Evolutionary conservation across 2,888 invertebrate genomes (phyloP), one percentile per base, ranked within the genome.

Genomic region (Muschampia plurimacula): DNA sequence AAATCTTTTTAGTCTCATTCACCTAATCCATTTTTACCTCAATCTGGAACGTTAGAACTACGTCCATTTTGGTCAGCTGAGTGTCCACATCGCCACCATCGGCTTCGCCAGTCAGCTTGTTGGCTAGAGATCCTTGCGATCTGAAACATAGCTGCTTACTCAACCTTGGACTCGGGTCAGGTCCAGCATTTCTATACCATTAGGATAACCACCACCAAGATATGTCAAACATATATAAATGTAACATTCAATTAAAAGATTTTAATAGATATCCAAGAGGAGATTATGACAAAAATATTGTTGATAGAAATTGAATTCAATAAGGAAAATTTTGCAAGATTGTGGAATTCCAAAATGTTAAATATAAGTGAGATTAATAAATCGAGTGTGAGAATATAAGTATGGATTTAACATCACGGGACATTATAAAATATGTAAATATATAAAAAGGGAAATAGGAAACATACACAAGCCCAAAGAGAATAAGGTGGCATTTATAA

Each of bases 21-120:
- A 62, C n/a, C n/a, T n/a, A 13, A 5, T n/a, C 39, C 62, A 15
- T 39, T 77, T 76, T 95, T 95, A 98, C 98, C 97, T 99, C 99
- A 80, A 99, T 96, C 90, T 98, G 98, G 95, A 99, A 99, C 76
- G 98, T 98, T 81, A 99, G 96, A 72, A 99, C 99, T 81, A 99
- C 99, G 95, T 99, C 99, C 95, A 99, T 96, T 96, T 99, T 99
- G 78, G 99, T 99, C 76, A 99, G 96, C 85, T 98, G 98, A 66
- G 99, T 97, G 91, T 99, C 99, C 82, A 97, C 97, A 89, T 99
- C 99, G 71, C 99, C 99, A 65, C 98, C 97, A 89, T 99, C 99
- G 67, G 98, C 98, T 78, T 98, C 98, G 84, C 99, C 99, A 89
- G 99, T 99, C 91, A 98, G 95, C 94, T 98, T 98, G 88, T 94